Evolutionary conservation across 2,113 vertebrate species (phyloP).

Genomic region (Centrocercus urophasianus): DNA sequence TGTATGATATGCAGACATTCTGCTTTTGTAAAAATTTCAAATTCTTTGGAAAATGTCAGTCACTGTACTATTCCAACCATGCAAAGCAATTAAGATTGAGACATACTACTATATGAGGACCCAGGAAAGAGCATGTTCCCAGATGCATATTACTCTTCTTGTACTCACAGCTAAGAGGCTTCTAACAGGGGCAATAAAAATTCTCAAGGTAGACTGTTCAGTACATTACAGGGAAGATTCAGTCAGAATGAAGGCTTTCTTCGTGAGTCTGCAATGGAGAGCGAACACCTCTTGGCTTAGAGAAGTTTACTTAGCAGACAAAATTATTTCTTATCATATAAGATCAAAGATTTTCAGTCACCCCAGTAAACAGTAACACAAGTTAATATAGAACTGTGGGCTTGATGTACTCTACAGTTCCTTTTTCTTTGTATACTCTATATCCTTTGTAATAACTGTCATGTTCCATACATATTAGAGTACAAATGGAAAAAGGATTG

Average conservation of each 20-base stretch:
- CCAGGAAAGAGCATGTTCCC: fast-evolving
- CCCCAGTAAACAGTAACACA: background rate
- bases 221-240: background rate
- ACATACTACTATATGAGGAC: background rate
- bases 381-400: background rate
- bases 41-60: background rate
- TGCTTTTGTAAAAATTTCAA: background rate
- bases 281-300: background rate
- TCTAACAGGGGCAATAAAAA: background rate
- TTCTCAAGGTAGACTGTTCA: background rate
- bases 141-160: background rate
- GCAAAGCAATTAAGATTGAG: background rate
- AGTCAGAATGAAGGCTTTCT: background rate
- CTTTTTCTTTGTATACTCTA: background rate
- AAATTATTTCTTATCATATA: background rate
- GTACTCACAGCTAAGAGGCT: background rate
- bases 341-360: background rate
- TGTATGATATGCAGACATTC: background rate
- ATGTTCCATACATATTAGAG: background rate
- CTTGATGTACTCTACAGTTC: background rate
- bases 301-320: background rate
- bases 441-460: background rate
- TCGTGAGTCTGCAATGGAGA: background rate
- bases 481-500: conserved; percentile 27
- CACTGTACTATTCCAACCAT: background rate